A percentile compares a stretch with the other conserved stretches of the same genome.
Conservation (phyloP, 2,113 vertebrate species). For the Ardeotis arabs region DNA sequence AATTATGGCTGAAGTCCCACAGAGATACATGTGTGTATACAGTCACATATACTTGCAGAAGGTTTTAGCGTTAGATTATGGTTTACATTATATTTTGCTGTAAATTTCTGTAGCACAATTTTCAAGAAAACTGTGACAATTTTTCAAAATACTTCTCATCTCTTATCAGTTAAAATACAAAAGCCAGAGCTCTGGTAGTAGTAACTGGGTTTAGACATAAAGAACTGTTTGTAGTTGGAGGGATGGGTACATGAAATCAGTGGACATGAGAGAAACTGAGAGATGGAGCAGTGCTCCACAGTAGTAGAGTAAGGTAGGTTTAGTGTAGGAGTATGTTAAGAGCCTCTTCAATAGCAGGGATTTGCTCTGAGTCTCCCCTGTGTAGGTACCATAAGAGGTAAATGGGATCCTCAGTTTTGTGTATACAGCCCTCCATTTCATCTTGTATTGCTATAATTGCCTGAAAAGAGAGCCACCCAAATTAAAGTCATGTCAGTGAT, state of each 20-base stretch:
- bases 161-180: neutral
- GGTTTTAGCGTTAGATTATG: neutral
- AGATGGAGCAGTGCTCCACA: accelerated
- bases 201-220: neutral
- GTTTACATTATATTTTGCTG: neutral
- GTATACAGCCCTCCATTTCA: neutral
- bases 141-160: neutral
- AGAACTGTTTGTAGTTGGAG: neutral
- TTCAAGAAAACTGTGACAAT: neutral
- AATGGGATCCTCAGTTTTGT: neutral
- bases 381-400: neutral
- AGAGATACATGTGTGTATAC: neutral
- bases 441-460: neutral
- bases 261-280: neutral
- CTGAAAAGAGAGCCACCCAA: neutral
- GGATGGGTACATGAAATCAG: neutral
- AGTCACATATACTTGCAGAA: neutral
- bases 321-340: neutral
- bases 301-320: neutral
- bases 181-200: neutral
- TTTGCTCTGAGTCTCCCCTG: neutral
- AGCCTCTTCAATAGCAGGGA: neutral
- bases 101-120: neutral
- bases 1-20: neutral
- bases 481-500: neutral